These are phyloP conservation scores for Spisula solida DNA, from an alignment of 2,888 invertebrate genomes.

Conservation along the genomic window DNA sequence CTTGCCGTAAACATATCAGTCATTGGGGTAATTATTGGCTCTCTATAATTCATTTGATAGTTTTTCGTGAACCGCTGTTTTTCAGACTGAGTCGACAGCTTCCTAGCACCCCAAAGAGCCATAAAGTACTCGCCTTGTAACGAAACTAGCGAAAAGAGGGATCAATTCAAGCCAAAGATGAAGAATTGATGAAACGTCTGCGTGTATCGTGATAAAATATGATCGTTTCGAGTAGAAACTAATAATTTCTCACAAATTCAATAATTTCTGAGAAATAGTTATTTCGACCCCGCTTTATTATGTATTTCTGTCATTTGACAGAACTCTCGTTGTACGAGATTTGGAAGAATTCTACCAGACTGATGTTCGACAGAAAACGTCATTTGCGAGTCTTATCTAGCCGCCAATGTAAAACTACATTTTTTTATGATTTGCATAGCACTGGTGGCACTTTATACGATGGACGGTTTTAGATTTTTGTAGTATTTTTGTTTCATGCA, in stretches of 20 bases:
- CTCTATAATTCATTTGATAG: conserved; percentile 57
- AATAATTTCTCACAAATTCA: conserved; percentile 49
- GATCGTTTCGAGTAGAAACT: conserved; percentile 24
- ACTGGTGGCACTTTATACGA: too few relatives aligned
- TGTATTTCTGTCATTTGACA: not conserved
- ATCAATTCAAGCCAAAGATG: conserved; percentile 55
- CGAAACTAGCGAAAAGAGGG: conserved; percentile 52
- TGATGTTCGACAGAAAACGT: not conserved
- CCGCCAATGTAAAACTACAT: too few relatives aligned
- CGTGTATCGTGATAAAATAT: conserved; percentile 49
- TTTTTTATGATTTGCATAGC: too few relatives aligned
- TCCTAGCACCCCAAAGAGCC: conserved; percentile 57
- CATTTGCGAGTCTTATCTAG: not conserved
- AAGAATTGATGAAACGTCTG: conserved; percentile 59
- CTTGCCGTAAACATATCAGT: conserved; percentile 56
- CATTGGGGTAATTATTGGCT: conserved; percentile 48
- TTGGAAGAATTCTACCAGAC: not conserved
- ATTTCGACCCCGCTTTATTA: conserved; percentile 4
- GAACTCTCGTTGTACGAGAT: not conserved
- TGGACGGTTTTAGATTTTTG: too few relatives aligned
- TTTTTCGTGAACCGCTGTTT: conserved; percentile 59
- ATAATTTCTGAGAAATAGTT: conserved; percentile 42
- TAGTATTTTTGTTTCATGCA: too few relatives aligned
- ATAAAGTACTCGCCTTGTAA: conserved; percentile 58
- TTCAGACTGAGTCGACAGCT: conserved; percentile 53